Percentiles rank a stretch among this genome's conserved stretches.
phyloP scores from a whole-genome alignment of 2,888 invertebrate species.

The Willowsia nigromaculata region DNA sequence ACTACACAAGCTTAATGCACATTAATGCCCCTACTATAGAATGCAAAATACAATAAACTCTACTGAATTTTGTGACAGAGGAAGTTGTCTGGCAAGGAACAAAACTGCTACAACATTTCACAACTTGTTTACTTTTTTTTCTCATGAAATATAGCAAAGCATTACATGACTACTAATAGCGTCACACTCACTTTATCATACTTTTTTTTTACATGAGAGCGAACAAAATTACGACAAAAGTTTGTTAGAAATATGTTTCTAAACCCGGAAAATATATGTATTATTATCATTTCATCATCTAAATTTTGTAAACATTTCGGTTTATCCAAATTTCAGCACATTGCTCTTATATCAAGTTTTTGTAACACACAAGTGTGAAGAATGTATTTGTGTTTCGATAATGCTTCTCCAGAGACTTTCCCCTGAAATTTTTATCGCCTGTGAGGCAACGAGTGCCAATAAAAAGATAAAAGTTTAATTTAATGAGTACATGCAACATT shows the following conservation, averaged over 20 bases:
- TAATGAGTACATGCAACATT: constrained; percentile 24
- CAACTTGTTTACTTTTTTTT: constrained; percentile 8
- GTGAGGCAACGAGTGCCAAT: constrained; percentile 30
- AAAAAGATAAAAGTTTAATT: constrained; percentile 48
- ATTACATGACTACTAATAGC: neutral
- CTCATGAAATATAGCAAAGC: neutral
- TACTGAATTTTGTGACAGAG: neutral
- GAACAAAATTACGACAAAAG: neutral
- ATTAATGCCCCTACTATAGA: neutral
- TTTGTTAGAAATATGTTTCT: neutral
- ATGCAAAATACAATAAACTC: neutral
- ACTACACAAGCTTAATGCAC: neutral
- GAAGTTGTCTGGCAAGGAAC: neutral
- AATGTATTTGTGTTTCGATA: neutral
- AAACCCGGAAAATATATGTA: neutral
- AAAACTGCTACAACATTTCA: neutral
- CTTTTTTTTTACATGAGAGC: neutral
- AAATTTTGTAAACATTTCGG: neutral
- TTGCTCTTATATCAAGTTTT: neutral
- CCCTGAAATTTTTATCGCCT: constrained; percentile 31
- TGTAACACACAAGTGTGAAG: neutral
- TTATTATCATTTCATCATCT: neutral
- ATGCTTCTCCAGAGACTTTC: constrained; percentile 15
- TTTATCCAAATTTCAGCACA: neutral
- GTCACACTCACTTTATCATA: neutral